Percentiles rank a stretch among this genome's conserved stretches.
These are phyloP conservation scores for Brachionus sp. DNA, from an alignment of 1,140 invertebrate genomes.

Conservation along the genomic window DNA sequence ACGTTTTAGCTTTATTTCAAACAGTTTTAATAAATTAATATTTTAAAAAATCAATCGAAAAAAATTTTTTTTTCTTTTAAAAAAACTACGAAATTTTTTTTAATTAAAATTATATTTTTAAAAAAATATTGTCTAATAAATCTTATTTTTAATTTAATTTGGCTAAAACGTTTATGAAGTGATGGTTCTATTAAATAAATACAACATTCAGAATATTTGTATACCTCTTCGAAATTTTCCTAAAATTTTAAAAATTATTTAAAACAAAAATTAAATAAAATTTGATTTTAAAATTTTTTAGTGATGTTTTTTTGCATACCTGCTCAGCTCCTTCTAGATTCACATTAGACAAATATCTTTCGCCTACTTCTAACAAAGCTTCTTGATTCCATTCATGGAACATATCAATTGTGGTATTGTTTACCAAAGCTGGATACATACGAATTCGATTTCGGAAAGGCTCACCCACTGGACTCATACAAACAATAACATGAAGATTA, in stretches of 20 bases:
- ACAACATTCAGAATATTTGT: background rate
- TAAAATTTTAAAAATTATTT: background rate
- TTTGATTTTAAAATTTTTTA: background rate
- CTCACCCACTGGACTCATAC: conserved; percentile 80
- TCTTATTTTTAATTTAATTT: no score
- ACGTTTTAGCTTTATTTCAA: no score
- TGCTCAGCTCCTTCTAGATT: conserved; percentile 46
- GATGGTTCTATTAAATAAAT: background rate
- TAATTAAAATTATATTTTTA: no score
- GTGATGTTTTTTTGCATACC: conserved; percentile 13
- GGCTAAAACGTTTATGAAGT: background rate
- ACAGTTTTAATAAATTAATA: no score
- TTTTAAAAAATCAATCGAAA: no score
- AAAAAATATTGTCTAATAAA: no score
- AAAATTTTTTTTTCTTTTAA: no score
- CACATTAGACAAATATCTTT: conserved; percentile 56
- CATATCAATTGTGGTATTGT: conserved; percentile 82
- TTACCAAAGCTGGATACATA: conserved; percentile 78
- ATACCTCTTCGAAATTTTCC: background rate
- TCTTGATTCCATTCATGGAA: conserved; percentile 79
- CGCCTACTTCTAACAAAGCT: conserved; percentile 73
- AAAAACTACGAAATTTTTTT: no score
- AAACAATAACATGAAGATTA: conserved; percentile 76
- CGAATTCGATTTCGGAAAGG: conserved; percentile 70
- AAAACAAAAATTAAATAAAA: background rate